These are phyloP conservation scores for Aradophagus sp. DNA, from an alignment of 1,140 invertebrate genomes.

Conservation along the genomic window DNA sequence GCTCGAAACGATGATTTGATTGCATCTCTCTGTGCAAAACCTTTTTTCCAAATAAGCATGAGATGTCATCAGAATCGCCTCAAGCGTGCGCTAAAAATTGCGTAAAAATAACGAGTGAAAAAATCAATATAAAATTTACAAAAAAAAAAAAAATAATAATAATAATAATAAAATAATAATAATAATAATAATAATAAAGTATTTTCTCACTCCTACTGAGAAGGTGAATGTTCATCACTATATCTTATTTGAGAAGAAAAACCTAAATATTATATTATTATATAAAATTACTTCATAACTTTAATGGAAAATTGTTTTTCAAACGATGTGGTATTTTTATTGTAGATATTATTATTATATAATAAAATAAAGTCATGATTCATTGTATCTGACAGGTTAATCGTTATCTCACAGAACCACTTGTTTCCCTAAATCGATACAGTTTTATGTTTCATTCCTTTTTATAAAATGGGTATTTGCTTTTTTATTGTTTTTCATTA, in stretches of 20 bases:
- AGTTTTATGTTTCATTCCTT: too few species aligned
- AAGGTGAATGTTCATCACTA: conserved; percentile 72
- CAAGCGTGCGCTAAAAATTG: conserved; percentile 58
- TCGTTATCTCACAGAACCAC: too few species aligned
- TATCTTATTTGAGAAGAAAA: conserved; percentile 72
- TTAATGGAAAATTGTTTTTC: conserved; percentile 75
- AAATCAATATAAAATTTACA: conserved; percentile 70
- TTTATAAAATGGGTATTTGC: too few species aligned
- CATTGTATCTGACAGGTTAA: conserved; percentile 64
- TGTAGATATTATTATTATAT: conserved; percentile 75
- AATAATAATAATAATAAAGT: too few species aligned
- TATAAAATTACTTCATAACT: conserved; percentile 74
- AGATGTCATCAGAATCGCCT: conserved; percentile 55
- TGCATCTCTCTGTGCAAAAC: conserved; percentile 35
- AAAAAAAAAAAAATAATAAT: too few species aligned
- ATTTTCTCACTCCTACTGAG: conserved; percentile 73
- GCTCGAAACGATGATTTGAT: conserved; percentile 57
- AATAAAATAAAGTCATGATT: conserved; percentile 74
- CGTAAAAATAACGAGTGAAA: conserved; percentile 64
- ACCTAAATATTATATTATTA: conserved; percentile 72
- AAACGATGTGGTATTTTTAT: conserved; percentile 75
- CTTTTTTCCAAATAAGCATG: conserved; percentile 56
- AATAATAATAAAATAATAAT: too few species aligned
- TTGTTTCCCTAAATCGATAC: too few species aligned
- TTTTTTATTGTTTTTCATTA: too few species aligned